Percentiles rank a stretch among this genome's conserved stretches.
Evolutionary conservation across 2,797 vertebrate genomes (phyloP).

Genomic region (Potorous gilbertii): DNA sequence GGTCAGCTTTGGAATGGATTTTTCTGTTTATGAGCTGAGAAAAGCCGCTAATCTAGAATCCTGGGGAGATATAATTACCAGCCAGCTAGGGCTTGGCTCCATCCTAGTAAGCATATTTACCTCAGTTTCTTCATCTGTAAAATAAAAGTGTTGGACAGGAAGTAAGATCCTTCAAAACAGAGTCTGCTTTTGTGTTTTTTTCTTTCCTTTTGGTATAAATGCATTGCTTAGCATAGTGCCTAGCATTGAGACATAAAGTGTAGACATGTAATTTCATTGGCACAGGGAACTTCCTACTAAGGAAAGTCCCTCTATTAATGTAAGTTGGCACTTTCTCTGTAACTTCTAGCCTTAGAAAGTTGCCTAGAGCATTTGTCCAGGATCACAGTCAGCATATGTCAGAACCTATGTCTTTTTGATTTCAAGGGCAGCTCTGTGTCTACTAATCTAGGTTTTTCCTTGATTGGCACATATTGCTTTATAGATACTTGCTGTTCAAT

Average conservation of each 20-base stretch:
- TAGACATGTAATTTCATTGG: neutral
- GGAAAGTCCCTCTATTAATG: neutral
- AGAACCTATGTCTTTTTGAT: neutral
- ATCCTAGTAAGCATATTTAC: neutral
- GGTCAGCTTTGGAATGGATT: neutral
- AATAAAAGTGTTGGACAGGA: neutral
- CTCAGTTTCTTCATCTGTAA: slow-evolving; percentile 28
- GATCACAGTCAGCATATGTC: neutral
- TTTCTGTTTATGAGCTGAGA: neutral
- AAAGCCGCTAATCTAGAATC: neutral
- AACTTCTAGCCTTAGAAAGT: neutral
- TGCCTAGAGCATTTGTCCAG: neutral
- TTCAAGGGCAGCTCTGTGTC: neutral
- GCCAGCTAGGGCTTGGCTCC: neutral
- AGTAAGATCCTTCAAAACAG: neutral
- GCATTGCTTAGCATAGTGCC: neutral
- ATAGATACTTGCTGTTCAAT: neutral
- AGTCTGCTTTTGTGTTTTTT: neutral
- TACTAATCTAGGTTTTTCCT: neutral
- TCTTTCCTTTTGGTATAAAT: neutral
- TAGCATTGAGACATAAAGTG: neutral
- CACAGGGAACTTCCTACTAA: neutral
- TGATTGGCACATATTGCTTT: neutral
- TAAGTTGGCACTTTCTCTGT: neutral
- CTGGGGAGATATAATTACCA: neutral